Evolutionary conservation across 2,888 invertebrate species (phyloP).

Genomic region (Onchidella celtica): DNA sequence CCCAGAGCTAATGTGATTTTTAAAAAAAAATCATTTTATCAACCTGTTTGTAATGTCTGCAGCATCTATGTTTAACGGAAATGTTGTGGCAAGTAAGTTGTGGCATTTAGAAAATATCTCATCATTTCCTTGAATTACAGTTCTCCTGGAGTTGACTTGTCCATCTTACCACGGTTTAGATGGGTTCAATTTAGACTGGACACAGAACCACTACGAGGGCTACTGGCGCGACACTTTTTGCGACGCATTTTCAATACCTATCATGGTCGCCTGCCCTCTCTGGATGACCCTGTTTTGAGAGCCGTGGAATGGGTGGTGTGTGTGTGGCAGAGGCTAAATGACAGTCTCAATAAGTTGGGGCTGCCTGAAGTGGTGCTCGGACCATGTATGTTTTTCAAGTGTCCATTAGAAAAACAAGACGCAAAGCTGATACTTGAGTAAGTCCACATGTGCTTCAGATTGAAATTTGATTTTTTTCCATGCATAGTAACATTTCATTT

Average conservation of each 20-base stretch:
- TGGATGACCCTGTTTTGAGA: conserved; percentile 64
- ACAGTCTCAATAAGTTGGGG: conserved; percentile 76
- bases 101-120: too few species aligned
- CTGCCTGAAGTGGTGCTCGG: conserved; percentile 76
- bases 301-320: conserved; percentile 77
- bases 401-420: conserved; percentile 74
- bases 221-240: conserved; percentile 75
- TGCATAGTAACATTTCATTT: too few species aligned
- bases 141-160: conserved; percentile 74
- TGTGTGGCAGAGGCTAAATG: conserved; percentile 78
- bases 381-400: conserved; percentile 74
- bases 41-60: too few species aligned
- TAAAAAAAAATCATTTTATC: too few species aligned
- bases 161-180: conserved; percentile 76
- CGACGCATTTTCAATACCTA: conserved; percentile 71
- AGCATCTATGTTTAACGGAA: too few species aligned
- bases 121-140: too few species aligned
- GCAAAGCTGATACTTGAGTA: conserved; percentile 70
- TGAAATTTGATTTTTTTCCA: too few species aligned
- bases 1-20: too few species aligned
- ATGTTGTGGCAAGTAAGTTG: too few species aligned
- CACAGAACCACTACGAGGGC: conserved; percentile 73
- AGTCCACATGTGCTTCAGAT: too few species aligned
- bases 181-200: conserved; percentile 79
- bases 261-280: conserved; percentile 64